Evolutionary conservation across 2,113 vertebrate species (phyloP).

Genomic region (Scophthalmus maximus): DNA sequence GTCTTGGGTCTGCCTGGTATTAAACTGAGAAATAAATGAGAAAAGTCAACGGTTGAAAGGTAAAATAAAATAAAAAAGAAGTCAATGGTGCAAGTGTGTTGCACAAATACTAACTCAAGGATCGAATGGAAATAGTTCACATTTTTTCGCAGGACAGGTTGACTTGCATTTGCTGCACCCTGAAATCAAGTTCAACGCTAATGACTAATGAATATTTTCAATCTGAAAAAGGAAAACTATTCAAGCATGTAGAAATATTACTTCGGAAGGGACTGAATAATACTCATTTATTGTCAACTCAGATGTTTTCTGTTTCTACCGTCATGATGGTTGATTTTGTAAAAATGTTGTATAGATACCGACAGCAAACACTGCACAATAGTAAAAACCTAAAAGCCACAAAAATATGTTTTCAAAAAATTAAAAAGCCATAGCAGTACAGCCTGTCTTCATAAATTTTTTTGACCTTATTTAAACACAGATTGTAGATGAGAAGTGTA

Average conservation of each 20-base stretch:
- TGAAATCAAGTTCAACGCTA: not conserved
- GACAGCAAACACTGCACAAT: not conserved
- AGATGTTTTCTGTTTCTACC: not conserved
- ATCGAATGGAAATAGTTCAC: not conserved
- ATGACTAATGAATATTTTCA: slow-evolving; percentile 23
- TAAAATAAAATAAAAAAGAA: not conserved
- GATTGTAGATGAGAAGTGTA: not conserved
- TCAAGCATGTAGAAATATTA: not conserved
- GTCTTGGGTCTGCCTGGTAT: not conserved
- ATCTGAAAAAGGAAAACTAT: slow-evolving; percentile 1
- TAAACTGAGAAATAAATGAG: not conserved
- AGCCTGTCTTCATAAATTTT: too few relatives aligned
- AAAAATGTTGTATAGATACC: not conserved
- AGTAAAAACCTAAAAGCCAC: not conserved
- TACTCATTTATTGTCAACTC: not conserved
- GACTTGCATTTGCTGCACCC: slow-evolving; percentile 3
- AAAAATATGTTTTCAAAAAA: not conserved
- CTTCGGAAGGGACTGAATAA: not conserved
- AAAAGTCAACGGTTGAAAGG: not conserved
- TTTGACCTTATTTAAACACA: not conserved
- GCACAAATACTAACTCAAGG: not conserved
- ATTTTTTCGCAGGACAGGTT: slow-evolving; percentile 10
- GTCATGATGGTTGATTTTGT: not conserved
- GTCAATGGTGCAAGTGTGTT: not conserved
- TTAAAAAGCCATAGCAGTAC: too few relatives aligned